Evolutionary conservation across 2,113 vertebrate species (phyloP), one percentile per base, ranked within the genome.

Genomic region (Coptodon bakossiorum): DNA sequence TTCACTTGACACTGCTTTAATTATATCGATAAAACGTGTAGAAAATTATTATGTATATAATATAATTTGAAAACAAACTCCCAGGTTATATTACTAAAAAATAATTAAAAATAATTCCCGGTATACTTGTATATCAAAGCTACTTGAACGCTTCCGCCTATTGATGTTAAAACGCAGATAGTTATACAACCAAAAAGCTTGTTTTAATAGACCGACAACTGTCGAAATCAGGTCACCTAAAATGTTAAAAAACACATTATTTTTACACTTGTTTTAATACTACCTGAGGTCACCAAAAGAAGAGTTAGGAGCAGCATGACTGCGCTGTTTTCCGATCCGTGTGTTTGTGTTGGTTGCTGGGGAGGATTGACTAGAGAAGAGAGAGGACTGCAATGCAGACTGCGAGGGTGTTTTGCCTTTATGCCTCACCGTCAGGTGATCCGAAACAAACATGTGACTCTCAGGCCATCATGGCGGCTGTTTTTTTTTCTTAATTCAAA

Each of bases 231-330:
- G 6, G 27, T 7, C 16, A 5, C 6, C 1, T 12, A 43, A 5
- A 6, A 4, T 2, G 1, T 1, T 17, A 50, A 76, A 43, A 45
- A 73, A 48, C 10, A 84, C 61, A 7, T 3, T 9, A 0, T 7
- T 4, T 14, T 17, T 7, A 3, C 4, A 0, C 19, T 12, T 1
- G 6, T 11, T 27, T 13, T 5, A 27, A 17, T 16, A 4, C 95
- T 96, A 97, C 96, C 97, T 82, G 97, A 84, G 12, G 96, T 91
- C n/a, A 96, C 90, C 29, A 97, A 95, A 9, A 97, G 94, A 5
- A 97, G 92, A 8, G 95, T 88, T 31, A 97, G 82, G 34, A 96
- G 52, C 73, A 97, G 90, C 94, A 92, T 96, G 95, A 93, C 90
- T 92, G 43, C 83, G 84, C 82, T 66, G 82, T 86, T 88, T 92